Conservation (phyloP, 2,113 vertebrate genomes). For the Corydoras maculifer region DNA sequence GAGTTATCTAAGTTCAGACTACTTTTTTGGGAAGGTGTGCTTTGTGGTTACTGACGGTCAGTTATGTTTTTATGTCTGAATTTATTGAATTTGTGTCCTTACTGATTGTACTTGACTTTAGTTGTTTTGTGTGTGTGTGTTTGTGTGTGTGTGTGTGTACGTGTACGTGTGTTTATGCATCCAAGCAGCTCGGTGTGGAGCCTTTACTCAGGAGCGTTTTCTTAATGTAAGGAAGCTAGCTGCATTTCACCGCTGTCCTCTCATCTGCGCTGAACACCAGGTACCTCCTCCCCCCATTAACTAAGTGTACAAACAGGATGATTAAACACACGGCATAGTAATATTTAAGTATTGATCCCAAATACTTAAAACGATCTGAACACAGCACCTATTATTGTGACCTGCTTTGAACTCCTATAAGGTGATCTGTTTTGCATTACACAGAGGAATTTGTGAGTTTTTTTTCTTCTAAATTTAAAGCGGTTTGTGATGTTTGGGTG, state of each 20-base stretch:
- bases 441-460: no score
- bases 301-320: no score
- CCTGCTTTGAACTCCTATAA: no score
- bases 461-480: no score
- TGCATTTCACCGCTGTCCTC: constrained; percentile 56
- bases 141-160: constrained; percentile 1
- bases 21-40: constrained; percentile 69
- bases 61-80: background rate
- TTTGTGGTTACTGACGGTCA: constrained; percentile 68
- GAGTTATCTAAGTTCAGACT: constrained; percentile 58
- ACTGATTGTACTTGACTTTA: background rate
- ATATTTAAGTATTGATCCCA: no score
- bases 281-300: constrained; percentile 35
- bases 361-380: no score
- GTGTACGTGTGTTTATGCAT: constrained; percentile 17
- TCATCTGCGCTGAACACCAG: constrained; percentile 66
- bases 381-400: no score
- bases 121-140: background rate
- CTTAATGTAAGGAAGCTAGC: constrained; percentile 57
- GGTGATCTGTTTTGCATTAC: no score
- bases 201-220: constrained; percentile 49
- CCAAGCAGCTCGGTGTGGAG: constrained; percentile 52
- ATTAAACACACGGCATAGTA: no score
- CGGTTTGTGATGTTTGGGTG: no score
- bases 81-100: background rate